A percentile compares a stretch with the other conserved stretches of the same genome.
Conservation (phyloP, 2,888 invertebrate genomes). For the Nemotelus pantherinus region DNA sequence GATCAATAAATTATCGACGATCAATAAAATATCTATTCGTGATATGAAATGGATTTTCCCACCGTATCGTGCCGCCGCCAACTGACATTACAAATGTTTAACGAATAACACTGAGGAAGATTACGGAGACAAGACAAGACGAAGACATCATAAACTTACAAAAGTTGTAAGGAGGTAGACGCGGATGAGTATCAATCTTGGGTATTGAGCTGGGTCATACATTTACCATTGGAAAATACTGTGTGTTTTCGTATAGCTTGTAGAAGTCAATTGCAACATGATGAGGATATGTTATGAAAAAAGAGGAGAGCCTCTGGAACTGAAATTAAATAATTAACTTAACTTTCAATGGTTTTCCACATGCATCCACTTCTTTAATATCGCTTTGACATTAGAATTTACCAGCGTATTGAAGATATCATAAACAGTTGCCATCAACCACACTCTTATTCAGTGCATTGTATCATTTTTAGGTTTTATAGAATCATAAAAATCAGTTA, state of each 20-base stretch:
- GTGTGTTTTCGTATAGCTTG: background rate
- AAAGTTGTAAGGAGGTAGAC: slow-evolving; percentile 15
- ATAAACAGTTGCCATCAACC: slow-evolving; percentile 41
- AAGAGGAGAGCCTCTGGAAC: too few relatives aligned
- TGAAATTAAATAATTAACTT: too few relatives aligned
- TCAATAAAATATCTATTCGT: slow-evolving; percentile 43
- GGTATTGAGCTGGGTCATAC: slow-evolving; percentile 1
- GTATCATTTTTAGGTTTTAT: background rate
- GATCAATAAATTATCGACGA: slow-evolving; percentile 44
- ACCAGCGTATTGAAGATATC: slow-evolving; percentile 2
- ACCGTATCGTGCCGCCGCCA: slow-evolving; percentile 40
- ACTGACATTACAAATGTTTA: slow-evolving; percentile 35
- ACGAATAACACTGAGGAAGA: background rate
- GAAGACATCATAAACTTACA: slow-evolving; percentile 42
- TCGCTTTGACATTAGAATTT: background rate
- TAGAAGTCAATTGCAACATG: background rate
- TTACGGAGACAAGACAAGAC: slow-evolving; percentile 31
- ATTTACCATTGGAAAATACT: background rate
- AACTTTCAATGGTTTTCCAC: too few relatives aligned
- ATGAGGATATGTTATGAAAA: background rate
- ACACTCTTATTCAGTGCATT: slow-evolving; percentile 4
- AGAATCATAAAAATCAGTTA: slow-evolving; percentile 34
- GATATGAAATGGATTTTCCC: slow-evolving; percentile 43
- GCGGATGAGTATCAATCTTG: slow-evolving; percentile 18
- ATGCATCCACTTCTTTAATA: too few relatives aligned